Percentiles rank a stretch among this genome's conserved stretches.
These are phyloP conservation scores for Tapirus indicus DNA, from an alignment of 2,797 vertebrate species.

Conservation along the genomic window DNA sequence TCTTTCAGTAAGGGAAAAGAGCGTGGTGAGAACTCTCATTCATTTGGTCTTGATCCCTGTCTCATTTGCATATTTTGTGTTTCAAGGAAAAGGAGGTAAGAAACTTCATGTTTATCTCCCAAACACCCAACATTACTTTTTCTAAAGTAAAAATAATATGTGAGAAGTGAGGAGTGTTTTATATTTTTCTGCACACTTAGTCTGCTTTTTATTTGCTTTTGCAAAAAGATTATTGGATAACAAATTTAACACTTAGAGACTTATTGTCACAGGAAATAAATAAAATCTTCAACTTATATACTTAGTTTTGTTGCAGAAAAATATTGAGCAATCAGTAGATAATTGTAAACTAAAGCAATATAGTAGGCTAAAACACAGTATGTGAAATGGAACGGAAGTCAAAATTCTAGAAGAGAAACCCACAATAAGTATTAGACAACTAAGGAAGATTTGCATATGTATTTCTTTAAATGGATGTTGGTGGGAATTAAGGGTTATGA, in stretches of 20 bases:
- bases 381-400: neutral
- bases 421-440: no score
- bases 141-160: neutral
- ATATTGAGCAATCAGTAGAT: neutral
- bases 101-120: neutral
- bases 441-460: neutral
- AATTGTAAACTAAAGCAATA: neutral
- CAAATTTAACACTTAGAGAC: neutral
- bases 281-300: conserved; percentile 10
- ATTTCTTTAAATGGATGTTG: neutral
- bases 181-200: conserved; percentile 40
- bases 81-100: conserved; percentile 26
- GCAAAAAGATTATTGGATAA: conserved; percentile 11
- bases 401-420: conserved; percentile 33
- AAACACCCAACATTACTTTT: neutral
- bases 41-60: neutral
- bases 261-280: neutral
- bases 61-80: conserved; percentile 41
- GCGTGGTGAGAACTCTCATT: neutral
- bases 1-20: neutral
- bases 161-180: conserved; percentile 10
- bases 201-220: conserved; percentile 42
- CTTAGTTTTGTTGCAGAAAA: conserved; percentile 31
- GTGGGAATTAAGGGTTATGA: neutral
- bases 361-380: neutral